phyloP scores from a whole-genome alignment of 2,113 vertebrate species.

The Athene noctua region DNA sequence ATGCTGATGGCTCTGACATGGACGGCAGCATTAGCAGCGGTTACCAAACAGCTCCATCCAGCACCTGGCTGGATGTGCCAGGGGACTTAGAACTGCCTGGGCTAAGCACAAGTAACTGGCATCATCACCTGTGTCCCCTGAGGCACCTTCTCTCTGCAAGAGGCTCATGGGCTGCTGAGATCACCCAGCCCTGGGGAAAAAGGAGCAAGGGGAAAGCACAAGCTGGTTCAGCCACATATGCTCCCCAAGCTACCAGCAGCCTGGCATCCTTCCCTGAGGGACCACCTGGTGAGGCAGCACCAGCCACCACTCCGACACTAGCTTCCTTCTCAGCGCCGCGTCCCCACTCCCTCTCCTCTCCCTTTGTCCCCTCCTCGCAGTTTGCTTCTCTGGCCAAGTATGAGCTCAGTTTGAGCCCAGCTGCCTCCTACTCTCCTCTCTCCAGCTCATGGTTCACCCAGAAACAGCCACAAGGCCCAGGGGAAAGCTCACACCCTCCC shows the following conservation, averaged over 20 bases:
- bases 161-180: fast-evolving
- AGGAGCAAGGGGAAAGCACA: neutral
- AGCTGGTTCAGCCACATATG: neutral
- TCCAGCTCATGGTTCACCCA: neutral
- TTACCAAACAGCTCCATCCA: neutral
- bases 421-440: neutral
- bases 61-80: neutral
- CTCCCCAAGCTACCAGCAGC: neutral
- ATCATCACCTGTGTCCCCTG: fast-evolving
- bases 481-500: neutral
- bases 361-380: neutral
- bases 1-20: neutral
- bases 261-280: neutral
- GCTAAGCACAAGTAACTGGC: neutral
- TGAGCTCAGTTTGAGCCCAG: fast-evolving
- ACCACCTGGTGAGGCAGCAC: neutral
- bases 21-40: neutral
- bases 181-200: neutral
- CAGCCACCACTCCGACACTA: neutral
- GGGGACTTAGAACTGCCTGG: neutral
- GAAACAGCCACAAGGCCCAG: neutral
- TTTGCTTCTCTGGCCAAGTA: neutral
- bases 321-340: fast-evolving
- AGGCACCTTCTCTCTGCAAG: neutral
- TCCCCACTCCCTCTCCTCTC: neutral